Base-by-base conservation (phyloP, 2,888 invertebrate species). In the Pimpla rufipes region DNA sequence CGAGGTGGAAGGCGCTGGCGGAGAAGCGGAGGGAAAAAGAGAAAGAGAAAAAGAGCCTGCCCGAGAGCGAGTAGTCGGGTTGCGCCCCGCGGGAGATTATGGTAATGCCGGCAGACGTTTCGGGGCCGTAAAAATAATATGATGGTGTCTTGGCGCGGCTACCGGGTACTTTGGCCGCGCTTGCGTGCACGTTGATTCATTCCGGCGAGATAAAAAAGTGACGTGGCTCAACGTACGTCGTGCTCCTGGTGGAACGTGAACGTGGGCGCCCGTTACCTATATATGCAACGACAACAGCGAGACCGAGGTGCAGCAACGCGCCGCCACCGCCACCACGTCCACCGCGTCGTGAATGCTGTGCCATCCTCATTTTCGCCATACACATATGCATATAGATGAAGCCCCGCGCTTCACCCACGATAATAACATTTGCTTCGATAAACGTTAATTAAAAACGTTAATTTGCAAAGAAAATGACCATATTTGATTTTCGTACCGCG, bases 101-200 rank as follows among this genome's bases (percentile, higher is more conserved):
- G 91, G 89, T 91, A 91, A 91, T 90, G 87, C 87, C 85, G 85
- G 88, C 90, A 88, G 90, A 90, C 91, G 90, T 91, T 91, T 92
- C 88, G 90, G 90, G 90, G 86, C 89, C 90, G 90, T 91, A 91
- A 92, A 92, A 91, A 90, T 91, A 91, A 91, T 91, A 90, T 88
- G 90, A 89, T 88, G 89, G 88, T 91, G 90, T 89, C 88, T 87
- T 86, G 87, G 88, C 88, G 85, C 85, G 83, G 91, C 91, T 91
- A 91, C 91, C 87, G 90, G 90, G 91, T 90, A 91, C 91, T 89
- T 90, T 88, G 89, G 82, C 85, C 86, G 86, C 86, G 79, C 77
- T 77, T 82, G 86, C 88, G 88, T 86, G 88, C 85, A 87, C 85
- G 89, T 85, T 90, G 90, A 91, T 91, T 91, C 91, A 90, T 89